Base-by-base conservation (phyloP, 2,113 vertebrate species). In the Cynoglossus semilaevis region DNA sequence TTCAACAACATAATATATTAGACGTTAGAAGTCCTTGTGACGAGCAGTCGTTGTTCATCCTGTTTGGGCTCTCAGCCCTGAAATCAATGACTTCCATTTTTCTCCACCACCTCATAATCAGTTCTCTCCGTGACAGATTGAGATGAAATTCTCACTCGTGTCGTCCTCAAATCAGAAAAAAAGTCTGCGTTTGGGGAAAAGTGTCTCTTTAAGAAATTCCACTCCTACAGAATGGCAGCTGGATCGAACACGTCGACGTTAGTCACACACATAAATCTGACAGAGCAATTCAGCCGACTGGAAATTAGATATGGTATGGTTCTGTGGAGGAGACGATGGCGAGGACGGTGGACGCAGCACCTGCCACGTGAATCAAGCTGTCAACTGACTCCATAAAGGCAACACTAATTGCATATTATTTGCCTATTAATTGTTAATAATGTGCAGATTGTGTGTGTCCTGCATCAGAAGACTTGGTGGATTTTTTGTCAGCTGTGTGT, bases 281-380 rank as follows among this genome's bases (percentile, higher is more conserved):
- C 17, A 56, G 43, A 67, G 51, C 55, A 19, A 44, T 40, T 58
- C 16, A 51, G 58, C 51, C 35, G 29, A 15, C 52, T 55, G 42
- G 8, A 57, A 63, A 73, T 67, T 16, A 50, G 66, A 19, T 56
- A 72, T 41, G n/a, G n/a, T 29, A 48, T 35, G 53, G 17, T 40
- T 58, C 60, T 50, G 35, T 67, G 71, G 43, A 53, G 51, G 63
- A 68, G 69, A 64, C 59, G 45, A 84, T 63, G 37, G 34, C 22
- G 35, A 56, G 38, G 43, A 8, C 19, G 47, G 15, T 34, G 29
- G 35, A 10, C 44, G 18, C 16, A 50, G 38, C 51, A 53, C 1
- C 5, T 60, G 48, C 54, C 36, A 43, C 45, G 11, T 42, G 11
- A 70, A 51, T 37, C 59, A 62, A 56, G 69, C 44, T 15, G n/a